A percentile compares a stretch with the other conserved stretches of the same genome.
Conservation (phyloP, 2,888 invertebrate genomes). For the Drosophila robusta region DNA sequence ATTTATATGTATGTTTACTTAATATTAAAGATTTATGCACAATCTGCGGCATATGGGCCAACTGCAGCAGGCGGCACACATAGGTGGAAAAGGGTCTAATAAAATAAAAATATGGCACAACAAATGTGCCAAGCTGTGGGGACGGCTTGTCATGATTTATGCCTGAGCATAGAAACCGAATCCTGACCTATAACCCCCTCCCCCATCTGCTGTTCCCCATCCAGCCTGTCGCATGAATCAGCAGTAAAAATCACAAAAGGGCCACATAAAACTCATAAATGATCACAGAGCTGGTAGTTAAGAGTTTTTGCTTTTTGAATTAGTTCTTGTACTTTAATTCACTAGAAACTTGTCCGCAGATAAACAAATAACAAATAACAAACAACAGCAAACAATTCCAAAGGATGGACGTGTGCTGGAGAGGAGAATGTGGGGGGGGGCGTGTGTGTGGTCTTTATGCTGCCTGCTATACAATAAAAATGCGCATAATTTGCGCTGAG, state of each 20-base stretch:
- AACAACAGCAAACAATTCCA: conserved; percentile 28
- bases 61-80: conserved; percentile 38
- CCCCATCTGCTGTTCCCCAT: conserved; percentile 1
- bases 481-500: conserved; percentile 73
- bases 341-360: conserved; percentile 50
- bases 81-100: conserved; percentile 63
- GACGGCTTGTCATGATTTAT: conserved; percentile 57
- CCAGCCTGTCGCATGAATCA: conserved; percentile 49
- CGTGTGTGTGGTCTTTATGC: conserved; percentile 31
- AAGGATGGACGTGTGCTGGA: background rate
- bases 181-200: conserved; percentile 14
- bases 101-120: conserved; percentile 71
- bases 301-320: conserved; percentile 44
- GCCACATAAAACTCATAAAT: conserved; percentile 57
- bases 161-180: conserved; percentile 25
- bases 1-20: conserved; percentile 75
- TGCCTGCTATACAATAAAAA: conserved; percentile 60
- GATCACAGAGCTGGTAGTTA: conserved; percentile 40
- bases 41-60: conserved; percentile 46
- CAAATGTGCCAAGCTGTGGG: conserved; percentile 44
- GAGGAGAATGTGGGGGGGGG: background rate
- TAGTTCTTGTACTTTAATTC: conserved; percentile 55
- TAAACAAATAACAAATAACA: conserved; percentile 52
- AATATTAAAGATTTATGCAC: conserved; percentile 77
- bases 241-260: conserved; percentile 51